phyloP scores from a whole-genome alignment of 2,113 vertebrate genomes.

The Chaetodon trifascialis region DNA sequence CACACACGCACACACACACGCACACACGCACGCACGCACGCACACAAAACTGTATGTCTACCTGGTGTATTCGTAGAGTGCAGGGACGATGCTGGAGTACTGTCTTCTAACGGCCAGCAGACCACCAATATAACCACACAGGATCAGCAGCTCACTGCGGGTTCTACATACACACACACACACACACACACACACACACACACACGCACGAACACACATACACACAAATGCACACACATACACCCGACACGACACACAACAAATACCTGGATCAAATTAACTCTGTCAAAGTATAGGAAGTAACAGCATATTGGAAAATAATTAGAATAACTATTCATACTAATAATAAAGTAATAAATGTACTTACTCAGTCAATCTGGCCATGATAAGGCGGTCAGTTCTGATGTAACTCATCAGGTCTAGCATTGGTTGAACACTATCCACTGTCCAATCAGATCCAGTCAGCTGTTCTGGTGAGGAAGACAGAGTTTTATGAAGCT shows the following conservation, averaged over 20 bases:
- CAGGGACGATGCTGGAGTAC: constrained; percentile 94
- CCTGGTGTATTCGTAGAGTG: constrained; percentile 98
- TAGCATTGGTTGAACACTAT: constrained; percentile 88
- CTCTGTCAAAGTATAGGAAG: not conserved
- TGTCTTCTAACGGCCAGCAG: constrained; percentile 91
- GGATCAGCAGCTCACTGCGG: constrained; percentile 94
- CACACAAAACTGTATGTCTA: constrained; percentile 62
- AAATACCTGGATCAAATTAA: constrained; percentile 1
- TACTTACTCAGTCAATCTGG: constrained; percentile 92
- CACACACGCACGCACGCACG: too few species aligned
- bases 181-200: constrained; percentile 52
- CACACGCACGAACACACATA: constrained; percentile 39
- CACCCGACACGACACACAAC: constrained; percentile 17
- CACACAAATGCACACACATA: constrained; percentile 50
- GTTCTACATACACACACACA: constrained; percentile 77
- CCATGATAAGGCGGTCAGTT: constrained; percentile 90
- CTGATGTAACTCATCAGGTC: constrained; percentile 94
- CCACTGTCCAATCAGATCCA: constrained; percentile 91
- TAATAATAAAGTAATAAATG: not conserved
- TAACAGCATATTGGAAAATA: not conserved
- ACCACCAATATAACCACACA: constrained; percentile 94
- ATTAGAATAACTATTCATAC: not conserved
- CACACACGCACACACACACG: too few species aligned
- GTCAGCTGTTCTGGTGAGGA: constrained; percentile 87
- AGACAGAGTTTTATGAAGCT: constrained; percentile 7